Base-by-base conservation (phyloP, 1,140 invertebrate species). In the Belonocnema kinseyi region DNA sequence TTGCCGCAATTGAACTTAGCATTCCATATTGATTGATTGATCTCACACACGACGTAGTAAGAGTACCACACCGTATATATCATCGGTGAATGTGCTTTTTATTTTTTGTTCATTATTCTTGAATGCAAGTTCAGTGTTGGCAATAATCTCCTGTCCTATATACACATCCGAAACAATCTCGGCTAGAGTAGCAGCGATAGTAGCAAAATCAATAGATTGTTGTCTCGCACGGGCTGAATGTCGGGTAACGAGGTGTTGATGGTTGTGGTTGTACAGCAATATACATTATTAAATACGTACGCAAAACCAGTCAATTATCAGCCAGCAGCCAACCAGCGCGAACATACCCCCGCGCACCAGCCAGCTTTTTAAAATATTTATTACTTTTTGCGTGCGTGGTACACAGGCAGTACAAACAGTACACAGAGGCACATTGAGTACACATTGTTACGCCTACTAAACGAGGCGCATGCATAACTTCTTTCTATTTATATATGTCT, bases 191-290 rank as follows among this genome's bases (percentile, higher is more conserved):
- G 90, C 90, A 90, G 90, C 90, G 90, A 90, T 90, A 87, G 88
- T 91, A 91, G 90, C 90, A 90, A 90, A 91, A 90, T 91, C 89
- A 90, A 89, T 88, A 88, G 87, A 89, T 90, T 90, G 89, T 90
- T 91, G 89, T 91, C 90, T 90, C 88, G 88, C 85, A 87, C 88
- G 85, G 85, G 89, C 86, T 89, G 88, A 88, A 82, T 87, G 85
- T 89, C 88, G 88, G 87, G 86, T 89, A 87, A 54, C 73, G 82
- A 83, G 83, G 86, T 86, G 86, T n/a, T 85, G 84, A 84, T 83
- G 87, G 82, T 86, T 84, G 83, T 84, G 83, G 21, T 26, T 26
- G 21, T 26, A 26, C 21, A 26, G 21, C 21, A 26, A 26, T 26
- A 26, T 26, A 26, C 3, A 26, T 26, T 26, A 26, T n/a, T n/a